Percentiles rank a stretch among this genome's conserved stretches.
Evolutionary conservation across 2,797 vertebrate genomes (phyloP).

Genomic region (Alcedo atthis): DNA sequence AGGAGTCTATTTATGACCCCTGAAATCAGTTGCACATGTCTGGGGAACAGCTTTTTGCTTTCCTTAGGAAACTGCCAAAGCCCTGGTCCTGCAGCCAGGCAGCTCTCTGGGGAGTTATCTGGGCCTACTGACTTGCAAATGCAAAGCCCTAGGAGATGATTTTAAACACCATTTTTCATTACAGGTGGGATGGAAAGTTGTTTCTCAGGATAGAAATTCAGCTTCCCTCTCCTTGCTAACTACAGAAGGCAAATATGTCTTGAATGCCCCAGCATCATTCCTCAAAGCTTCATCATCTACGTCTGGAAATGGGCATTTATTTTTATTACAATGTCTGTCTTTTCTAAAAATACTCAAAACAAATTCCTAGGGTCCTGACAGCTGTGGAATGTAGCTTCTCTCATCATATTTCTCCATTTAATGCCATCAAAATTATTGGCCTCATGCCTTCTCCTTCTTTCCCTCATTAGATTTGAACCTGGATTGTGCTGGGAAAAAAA

Average conservation of each 20-base stretch:
- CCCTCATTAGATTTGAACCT: not conserved
- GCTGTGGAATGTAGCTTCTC: constrained; percentile 23
- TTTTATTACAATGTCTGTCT: constrained; percentile 22
- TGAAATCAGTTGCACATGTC: not conserved
- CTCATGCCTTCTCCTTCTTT: not conserved
- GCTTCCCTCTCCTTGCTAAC: not conserved
- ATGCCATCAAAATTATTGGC: not conserved
- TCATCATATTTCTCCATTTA: not conserved
- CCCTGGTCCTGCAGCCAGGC: not conserved
- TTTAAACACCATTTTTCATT: not conserved
- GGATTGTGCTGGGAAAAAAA: not conserved
- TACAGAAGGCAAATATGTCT: not conserved
- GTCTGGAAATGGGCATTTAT: constrained; percentile 18
- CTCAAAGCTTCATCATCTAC: not conserved
- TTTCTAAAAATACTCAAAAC: constrained; percentile 5
- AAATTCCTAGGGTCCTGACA: constrained; percentile 1
- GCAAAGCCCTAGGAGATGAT: not conserved
- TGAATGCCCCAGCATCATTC: not conserved
- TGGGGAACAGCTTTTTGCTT: not conserved
- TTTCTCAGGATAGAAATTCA: not conserved
- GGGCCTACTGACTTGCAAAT: not conserved
- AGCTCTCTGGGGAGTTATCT: not conserved
- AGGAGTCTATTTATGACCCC: not conserved
- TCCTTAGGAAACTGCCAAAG: not conserved
- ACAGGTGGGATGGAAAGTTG: not conserved